Evolutionary conservation across 2,113 vertebrate genomes (phyloP).

Genomic region (Oncorhynchus mykiss): DNA sequence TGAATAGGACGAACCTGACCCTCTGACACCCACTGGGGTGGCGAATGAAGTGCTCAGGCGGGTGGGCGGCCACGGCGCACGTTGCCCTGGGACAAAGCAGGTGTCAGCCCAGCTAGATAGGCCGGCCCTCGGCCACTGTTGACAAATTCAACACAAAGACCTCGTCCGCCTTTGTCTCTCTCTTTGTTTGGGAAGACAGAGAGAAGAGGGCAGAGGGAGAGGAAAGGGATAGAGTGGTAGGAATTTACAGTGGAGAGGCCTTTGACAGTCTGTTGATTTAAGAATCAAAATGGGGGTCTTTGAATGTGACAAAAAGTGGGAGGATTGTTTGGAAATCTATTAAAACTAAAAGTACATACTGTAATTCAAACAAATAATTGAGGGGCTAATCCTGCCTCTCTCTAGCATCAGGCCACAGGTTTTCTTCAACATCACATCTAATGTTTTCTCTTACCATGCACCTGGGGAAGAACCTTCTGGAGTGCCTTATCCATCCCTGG

Average conservation of each 20-base stretch:
- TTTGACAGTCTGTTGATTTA: not conserved
- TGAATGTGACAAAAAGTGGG: not conserved
- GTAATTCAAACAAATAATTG: too few species aligned
- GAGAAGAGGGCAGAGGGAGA: too few species aligned
- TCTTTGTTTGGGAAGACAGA: not conserved
- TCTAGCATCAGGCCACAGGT: too few species aligned
- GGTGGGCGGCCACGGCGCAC: not conserved
- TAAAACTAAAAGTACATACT: too few species aligned
- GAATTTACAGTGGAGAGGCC: not conserved
- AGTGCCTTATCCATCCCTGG: too few species aligned
- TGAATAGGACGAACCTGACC: not conserved
- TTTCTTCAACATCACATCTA: too few species aligned
- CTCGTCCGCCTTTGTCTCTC: not conserved
- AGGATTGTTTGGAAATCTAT: not conserved
- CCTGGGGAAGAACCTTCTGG: too few species aligned
- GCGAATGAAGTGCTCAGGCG: not conserved
- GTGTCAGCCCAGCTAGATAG: constrained; percentile 10
- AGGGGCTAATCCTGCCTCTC: too few species aligned
- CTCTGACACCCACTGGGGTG: not conserved
- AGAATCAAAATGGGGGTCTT: not conserved
- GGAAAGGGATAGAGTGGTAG: not conserved
- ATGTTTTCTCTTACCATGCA: too few species aligned
- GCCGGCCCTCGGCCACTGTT: not conserved
- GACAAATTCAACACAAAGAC: not conserved
- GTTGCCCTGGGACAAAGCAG: constrained; percentile 18